These are phyloP conservation scores for Mormyrops boulengeri DNA, from an alignment of 2,797 vertebrate species.

Conservation along the genomic window DNA sequence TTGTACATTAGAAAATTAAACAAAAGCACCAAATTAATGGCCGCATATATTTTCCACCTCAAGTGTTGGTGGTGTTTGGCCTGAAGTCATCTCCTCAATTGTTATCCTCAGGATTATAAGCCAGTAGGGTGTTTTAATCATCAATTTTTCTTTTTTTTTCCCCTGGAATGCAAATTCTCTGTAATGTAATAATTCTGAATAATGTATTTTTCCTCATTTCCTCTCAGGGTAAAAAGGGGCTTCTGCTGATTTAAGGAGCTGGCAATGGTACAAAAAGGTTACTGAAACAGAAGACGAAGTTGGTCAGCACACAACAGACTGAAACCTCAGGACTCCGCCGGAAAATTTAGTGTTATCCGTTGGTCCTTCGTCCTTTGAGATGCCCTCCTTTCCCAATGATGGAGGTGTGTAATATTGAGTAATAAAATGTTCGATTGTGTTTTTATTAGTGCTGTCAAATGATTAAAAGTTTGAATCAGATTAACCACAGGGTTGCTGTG, in stretches of 20 bases:
- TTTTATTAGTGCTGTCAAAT: neutral
- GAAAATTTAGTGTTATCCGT: constrained; percentile 48
- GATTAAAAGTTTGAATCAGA: no score
- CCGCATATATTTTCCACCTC: neutral
- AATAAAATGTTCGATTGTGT: neutral
- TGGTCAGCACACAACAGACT: constrained; percentile 34
- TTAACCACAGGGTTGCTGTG: no score
- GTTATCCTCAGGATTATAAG: neutral
- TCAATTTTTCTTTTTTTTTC: neutral
- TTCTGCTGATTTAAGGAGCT: constrained; percentile 57
- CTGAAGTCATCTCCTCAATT: neutral
- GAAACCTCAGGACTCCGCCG: constrained; percentile 52
- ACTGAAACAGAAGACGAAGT: constrained; percentile 48
- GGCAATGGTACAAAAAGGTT: constrained; percentile 37
- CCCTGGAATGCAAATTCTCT: neutral
- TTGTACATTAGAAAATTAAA: neutral
- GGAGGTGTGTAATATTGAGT: constrained; percentile 70
- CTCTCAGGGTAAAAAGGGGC: constrained; percentile 30
- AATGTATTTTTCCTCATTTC: neutral
- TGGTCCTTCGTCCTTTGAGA: constrained; percentile 58
- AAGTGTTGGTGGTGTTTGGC: neutral
- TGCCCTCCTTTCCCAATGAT: constrained; percentile 91
- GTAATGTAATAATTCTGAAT: neutral
- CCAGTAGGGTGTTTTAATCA: neutral
- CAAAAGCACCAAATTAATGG: neutral